Evolutionary conservation across 2,888 invertebrate species (phyloP).

Genomic region (Troglohyphantes excavatus): DNA sequence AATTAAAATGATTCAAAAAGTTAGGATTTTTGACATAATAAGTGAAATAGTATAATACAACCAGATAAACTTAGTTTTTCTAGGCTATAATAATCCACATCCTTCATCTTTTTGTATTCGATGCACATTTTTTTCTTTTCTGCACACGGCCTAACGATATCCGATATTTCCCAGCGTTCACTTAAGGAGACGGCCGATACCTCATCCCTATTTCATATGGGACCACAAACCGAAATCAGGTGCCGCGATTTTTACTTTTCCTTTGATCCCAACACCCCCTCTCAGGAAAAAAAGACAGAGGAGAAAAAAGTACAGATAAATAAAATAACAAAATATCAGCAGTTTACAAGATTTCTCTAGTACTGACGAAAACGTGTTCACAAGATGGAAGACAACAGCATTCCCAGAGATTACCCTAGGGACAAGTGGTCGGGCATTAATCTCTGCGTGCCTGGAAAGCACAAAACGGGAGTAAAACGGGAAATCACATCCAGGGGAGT

Average conservation of each 20-base stretch:
- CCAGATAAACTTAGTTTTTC: no score
- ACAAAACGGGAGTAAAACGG: slow-evolving; percentile 2
- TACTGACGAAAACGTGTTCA: slow-evolving; percentile 35
- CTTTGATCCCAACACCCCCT: neutral
- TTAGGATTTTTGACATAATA: no score
- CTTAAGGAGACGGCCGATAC: no score
- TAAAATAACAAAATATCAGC: neutral
- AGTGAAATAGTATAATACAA: no score
- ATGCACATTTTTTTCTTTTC: no score
- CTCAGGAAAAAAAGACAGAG: neutral
- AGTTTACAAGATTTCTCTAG: neutral
- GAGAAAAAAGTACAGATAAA: neutral
- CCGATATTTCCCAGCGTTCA: no score
- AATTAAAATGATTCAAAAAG: no score
- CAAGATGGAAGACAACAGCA: slow-evolving; percentile 10
- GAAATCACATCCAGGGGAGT: slow-evolving; percentile 27
- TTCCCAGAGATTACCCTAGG: slow-evolving; percentile 21
- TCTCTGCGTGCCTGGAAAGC: slow-evolving; percentile 56
- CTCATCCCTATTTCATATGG: neutral
- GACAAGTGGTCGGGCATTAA: slow-evolving; percentile 31
- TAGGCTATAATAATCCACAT: no score
- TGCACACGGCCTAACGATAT: no score
- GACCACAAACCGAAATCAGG: slow-evolving; percentile 28
- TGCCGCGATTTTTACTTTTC: neutral
- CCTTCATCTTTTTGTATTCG: no score